Evolutionary conservation across 2,888 invertebrate species (phyloP), one percentile per base, ranked within the genome.

Genomic region (Eupsilia transversa): DNA sequence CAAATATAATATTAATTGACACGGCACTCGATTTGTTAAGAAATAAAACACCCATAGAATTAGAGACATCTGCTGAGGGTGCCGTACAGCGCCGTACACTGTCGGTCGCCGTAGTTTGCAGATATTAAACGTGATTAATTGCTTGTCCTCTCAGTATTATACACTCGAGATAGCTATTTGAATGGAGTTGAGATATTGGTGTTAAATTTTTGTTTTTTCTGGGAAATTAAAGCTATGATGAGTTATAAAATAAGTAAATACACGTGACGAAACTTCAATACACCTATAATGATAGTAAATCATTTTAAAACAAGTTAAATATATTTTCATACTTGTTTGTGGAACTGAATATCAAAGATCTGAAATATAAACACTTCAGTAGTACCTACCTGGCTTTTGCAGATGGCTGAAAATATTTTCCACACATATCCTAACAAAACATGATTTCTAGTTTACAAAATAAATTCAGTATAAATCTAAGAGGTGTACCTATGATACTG

Each of bases 1-100:
- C 95, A 95, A 95, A 95, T 95, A 94, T 92, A 92, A 90, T 93
- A 94, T 94, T 95, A 95, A 96, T 95, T 93, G 95, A 93, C 93
- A 93, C 76, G 86, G 84, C 88, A 92, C 94, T 93, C 92, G 91
- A 93, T 92, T 82, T 84, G 88, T 85, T 82, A 68, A 85, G 90
- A 92, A 92, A 93, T 93, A 92, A 90, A 91, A 93, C 94, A 91
- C 94, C 94, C 94, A 92, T 89, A 84, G 89, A 88, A 93, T 94
- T 92, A 93, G 86, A 83, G 64, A 86, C 93, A 92, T 90, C 92
- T 91, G 92, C 89, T 73, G 41, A 77, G 80, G 74, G 83, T 30
- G 70, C 66, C 17, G 60, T 12, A 23, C 54, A 3, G 83, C 27
- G 70, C 66, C 17, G 60, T 12, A 23, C 54, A 3, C 2, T 30